Conservation (phyloP, 2,113 vertebrate genomes). For the Myrmecobius fasciatus region DNA sequence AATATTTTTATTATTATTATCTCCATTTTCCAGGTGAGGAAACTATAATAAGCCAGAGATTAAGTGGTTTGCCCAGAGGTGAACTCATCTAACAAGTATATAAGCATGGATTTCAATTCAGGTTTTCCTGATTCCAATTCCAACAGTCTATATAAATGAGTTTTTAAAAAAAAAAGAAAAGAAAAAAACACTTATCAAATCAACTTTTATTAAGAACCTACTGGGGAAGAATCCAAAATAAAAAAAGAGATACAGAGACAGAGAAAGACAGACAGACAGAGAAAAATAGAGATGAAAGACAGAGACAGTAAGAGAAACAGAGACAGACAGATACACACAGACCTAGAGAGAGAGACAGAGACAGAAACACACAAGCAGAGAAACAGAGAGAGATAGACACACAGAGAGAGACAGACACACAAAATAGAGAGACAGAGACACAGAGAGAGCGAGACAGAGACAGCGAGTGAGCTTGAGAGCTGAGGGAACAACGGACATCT, state of each 20-base stretch:
- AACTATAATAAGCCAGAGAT: background rate
- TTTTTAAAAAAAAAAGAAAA: background rate
- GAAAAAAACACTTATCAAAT: background rate
- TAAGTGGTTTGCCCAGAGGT: background rate
- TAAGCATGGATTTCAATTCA: background rate
- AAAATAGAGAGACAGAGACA: no score
- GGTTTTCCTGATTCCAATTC: background rate
- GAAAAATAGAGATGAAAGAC: no score
- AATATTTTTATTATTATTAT: conserved; percentile 9
- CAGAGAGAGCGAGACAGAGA: no score
- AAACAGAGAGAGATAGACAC: no score
- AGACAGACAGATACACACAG: no score
- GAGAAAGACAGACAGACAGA: no score
- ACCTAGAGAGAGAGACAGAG: no score
- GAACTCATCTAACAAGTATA: background rate
- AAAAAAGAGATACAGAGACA: background rate
- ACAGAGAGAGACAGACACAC: no score
- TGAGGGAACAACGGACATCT: background rate
- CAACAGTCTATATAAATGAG: background rate
- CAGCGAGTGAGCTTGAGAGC: no score
- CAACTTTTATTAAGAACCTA: background rate
- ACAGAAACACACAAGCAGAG: no score
- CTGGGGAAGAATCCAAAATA: background rate
- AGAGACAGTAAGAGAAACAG: no score
- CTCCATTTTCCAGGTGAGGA: background rate